Conservation (phyloP, 2,797 vertebrate genomes). For the Xerus rutilus region DNA sequence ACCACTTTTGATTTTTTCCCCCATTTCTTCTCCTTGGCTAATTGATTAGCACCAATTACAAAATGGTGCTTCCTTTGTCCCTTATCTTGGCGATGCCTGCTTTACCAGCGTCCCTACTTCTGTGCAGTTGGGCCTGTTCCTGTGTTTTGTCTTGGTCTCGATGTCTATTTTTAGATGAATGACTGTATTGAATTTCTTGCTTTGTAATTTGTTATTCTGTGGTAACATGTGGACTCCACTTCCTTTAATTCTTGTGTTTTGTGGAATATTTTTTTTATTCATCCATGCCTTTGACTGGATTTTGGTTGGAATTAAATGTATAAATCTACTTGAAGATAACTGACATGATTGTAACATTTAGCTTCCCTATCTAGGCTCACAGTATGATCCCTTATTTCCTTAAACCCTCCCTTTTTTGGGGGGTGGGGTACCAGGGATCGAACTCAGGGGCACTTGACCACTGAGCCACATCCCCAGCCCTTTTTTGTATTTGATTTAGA, state of each 20-base stretch:
- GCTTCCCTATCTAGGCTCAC: slow-evolving; percentile 35
- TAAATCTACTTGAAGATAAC: slow-evolving; percentile 29
- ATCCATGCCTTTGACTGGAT: background rate
- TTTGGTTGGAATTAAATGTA: slow-evolving; percentile 42
- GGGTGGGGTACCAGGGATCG: too few relatives aligned
- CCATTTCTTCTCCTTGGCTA: background rate
- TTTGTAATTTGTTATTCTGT: slow-evolving; percentile 13
- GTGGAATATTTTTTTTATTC: background rate
- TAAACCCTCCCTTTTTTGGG: slow-evolving; percentile 12
- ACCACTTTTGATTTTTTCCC: background rate
- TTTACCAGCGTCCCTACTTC: background rate
- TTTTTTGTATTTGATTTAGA: too few relatives aligned
- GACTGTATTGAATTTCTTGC: slow-evolving; percentile 24
- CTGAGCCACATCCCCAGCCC: too few relatives aligned
- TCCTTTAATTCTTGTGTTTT: slow-evolving; percentile 48
- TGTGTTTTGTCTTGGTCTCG: slow-evolving; percentile 9
- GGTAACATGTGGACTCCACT: background rate
- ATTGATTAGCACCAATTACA: background rate
- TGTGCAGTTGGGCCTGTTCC: background rate
- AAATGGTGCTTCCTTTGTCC: background rate
- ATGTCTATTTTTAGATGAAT: slow-evolving; percentile 17
- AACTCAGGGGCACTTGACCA: too few relatives aligned
- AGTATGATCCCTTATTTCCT: slow-evolving; percentile 48
- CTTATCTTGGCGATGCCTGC: background rate
- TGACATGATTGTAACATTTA: slow-evolving; percentile 28